Evolutionary conservation across 2,797 vertebrate genomes (phyloP).

Genomic region (Coregonus sp.): DNA sequence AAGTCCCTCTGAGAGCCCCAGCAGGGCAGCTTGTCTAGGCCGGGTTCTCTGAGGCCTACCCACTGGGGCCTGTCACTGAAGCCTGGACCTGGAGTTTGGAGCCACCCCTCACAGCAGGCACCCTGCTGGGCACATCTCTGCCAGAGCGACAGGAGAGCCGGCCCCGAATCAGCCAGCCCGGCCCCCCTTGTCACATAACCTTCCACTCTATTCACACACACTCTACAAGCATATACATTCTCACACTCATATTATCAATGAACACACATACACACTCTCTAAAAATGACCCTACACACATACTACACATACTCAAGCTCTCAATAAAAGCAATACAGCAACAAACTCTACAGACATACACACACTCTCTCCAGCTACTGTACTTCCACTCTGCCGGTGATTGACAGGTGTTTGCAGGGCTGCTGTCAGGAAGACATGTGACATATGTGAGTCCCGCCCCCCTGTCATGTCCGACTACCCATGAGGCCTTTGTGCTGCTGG

Average conservation of each 20-base stretch:
- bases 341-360: constrained; percentile 15
- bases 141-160: constrained; percentile 71
- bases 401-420: constrained; percentile 87
- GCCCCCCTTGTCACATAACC: constrained; percentile 32
- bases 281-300: constrained; percentile 21
- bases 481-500: constrained; percentile 74
- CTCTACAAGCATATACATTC: background rate
- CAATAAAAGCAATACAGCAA: constrained; percentile 5
- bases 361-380: constrained; percentile 47
- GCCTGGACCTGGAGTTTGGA: constrained; percentile 64
- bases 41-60: constrained; percentile 39
- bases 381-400: constrained; percentile 80
- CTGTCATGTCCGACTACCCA: constrained; percentile 80
- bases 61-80: constrained; percentile 62
- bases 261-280: constrained; percentile 7
- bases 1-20: constrained; percentile 46
- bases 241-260: constrained; percentile 8
- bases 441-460: constrained; percentile 87
- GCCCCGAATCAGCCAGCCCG: constrained; percentile 64
- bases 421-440: constrained; percentile 83
- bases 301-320: constrained; percentile 28
- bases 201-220: background rate
- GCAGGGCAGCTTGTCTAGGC: constrained; percentile 65
- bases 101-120: constrained; percentile 60
- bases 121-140: constrained; percentile 68